Percentiles rank a stretch among this genome's conserved stretches.
Conservation (phyloP, 2,888 invertebrate species). For the Lepeophtheirus nordmannii region DNA sequence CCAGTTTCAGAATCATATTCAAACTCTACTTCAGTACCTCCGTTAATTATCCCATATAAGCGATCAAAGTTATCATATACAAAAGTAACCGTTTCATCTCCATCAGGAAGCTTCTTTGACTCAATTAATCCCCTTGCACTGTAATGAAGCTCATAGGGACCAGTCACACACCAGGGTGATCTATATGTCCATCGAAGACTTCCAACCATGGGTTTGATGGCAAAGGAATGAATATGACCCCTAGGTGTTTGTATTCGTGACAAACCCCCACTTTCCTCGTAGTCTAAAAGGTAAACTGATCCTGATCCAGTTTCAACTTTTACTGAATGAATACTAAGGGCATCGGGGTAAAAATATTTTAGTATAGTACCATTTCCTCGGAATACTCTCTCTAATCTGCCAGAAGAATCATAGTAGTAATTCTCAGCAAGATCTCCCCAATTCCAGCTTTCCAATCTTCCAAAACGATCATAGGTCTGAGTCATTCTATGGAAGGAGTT, state of each 20-base stretch:
- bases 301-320: slow-evolving; percentile 7
- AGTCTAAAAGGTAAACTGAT: slow-evolving; percentile 12
- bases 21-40: slow-evolving; percentile 29
- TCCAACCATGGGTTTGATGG: slow-evolving; percentile 33
- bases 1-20: slow-evolving; percentile 27
- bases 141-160: slow-evolving; percentile 34
- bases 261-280: slow-evolving; percentile 32
- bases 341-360: slow-evolving; percentile 79
- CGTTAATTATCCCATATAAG: slow-evolving; percentile 29
- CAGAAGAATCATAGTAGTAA: slow-evolving; percentile 75
- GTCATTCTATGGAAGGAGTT: not conserved
- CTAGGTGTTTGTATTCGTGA: slow-evolving; percentile 34
- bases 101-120: slow-evolving; percentile 34
- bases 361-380: slow-evolving; percentile 79
- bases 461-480: slow-evolving; percentile 40
- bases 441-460: slow-evolving; percentile 71
- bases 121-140: slow-evolving; percentile 34
- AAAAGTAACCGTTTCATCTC: slow-evolving; percentile 30
- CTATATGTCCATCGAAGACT: slow-evolving; percentile 34
- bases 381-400: slow-evolving; percentile 71
- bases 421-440: slow-evolving; percentile 82
- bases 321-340: slow-evolving; percentile 50
- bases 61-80: slow-evolving; percentile 29
- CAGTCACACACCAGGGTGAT: slow-evolving; percentile 32
- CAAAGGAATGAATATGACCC: slow-evolving; percentile 34